These are phyloP conservation scores for Phaethornis superciliosus DNA, from an alignment of 2,113 vertebrate species.

Conservation along the genomic window DNA sequence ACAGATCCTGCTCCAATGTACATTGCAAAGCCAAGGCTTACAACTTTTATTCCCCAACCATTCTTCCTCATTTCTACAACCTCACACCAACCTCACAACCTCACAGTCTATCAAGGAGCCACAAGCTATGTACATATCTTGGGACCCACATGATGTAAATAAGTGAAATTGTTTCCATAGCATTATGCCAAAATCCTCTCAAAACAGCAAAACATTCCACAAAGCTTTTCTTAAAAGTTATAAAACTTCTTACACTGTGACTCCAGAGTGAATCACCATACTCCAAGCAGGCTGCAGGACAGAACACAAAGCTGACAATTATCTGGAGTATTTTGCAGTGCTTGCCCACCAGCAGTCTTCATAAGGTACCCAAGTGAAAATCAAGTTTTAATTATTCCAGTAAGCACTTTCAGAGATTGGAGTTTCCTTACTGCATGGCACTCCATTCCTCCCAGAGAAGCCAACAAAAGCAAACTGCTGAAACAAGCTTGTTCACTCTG, in stretches of 20 bases:
- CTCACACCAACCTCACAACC: not conserved
- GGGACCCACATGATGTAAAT: accelerated
- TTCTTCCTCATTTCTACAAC: not conserved
- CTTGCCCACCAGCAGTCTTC: accelerated
- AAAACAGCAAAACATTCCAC: not conserved
- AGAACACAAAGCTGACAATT: not conserved
- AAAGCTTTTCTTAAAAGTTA: not conserved
- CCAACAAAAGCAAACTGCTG: not conserved
- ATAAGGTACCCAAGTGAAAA: not conserved
- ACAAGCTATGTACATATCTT: not conserved
- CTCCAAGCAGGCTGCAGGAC: not conserved
- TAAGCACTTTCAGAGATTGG: not conserved
- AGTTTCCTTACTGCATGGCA: not conserved
- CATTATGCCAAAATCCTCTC: not conserved
- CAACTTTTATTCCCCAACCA: not conserved
- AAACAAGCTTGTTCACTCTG: accelerated
- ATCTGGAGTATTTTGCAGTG: not conserved
- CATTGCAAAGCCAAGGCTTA: not conserved
- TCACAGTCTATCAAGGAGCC: not conserved
- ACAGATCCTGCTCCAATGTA: not conserved
- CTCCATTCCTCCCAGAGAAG: not conserved
- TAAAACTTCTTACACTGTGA: not conserved
- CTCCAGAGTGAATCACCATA: not conserved
- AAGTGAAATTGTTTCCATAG: not conserved
- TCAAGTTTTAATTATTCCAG: not conserved